Base-by-base conservation (phyloP, 2,888 invertebrate species). In the Microctonus brassicae region DNA sequence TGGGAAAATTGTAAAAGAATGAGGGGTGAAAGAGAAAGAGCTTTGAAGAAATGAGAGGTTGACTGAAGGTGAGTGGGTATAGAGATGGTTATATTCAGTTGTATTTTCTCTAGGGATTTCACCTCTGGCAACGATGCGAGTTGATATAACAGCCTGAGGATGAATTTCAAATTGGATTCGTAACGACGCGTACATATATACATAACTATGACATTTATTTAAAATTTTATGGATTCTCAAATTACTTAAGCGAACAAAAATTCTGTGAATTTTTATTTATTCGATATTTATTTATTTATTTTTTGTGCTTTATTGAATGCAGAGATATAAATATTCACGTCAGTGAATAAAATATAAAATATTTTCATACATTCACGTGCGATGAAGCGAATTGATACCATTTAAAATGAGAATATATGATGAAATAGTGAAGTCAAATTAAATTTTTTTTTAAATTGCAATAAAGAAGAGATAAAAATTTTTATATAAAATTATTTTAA, bases 91-190 rank as follows among this genome's bases (percentile, higher is more conserved):
- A n/a, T 20, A 52, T 42, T 66, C 24, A 20, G 55, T 57, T 66
- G 66, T 47, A n/a, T 71, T 62, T 55, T 55, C 34, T 58, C 53
- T 17, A 13, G 63, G 68, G 72, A 60, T 72, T 74, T 74, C 74
- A 65, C 66, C 34, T 62, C 58, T 66, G 57, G 60, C 67, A 69
- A 70, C 67, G 63, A 55, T 53, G 65, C 66, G 58, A 69, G 67
- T 69, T 70, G 69, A 62, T 66, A 39, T 66, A 71, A 66, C 71
- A 71, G 42, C 26, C 26, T 17, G 17, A 61, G 42, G 66, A 71
- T 71, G 61, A 71, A 66, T 71, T 62, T 66, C 66, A 71, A 71
- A 71, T 71, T 71, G 66, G 55, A 71, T 71, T 71, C 39, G 52
- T 36, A 65, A 17, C n/a, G 9, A 6, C 26, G 33, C 26, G 34